A percentile compares a stretch with the other conserved stretches of the same genome.
phyloP scores from a whole-genome alignment of 2,113 vertebrate species.

The Macquaria australasica region DNA sequence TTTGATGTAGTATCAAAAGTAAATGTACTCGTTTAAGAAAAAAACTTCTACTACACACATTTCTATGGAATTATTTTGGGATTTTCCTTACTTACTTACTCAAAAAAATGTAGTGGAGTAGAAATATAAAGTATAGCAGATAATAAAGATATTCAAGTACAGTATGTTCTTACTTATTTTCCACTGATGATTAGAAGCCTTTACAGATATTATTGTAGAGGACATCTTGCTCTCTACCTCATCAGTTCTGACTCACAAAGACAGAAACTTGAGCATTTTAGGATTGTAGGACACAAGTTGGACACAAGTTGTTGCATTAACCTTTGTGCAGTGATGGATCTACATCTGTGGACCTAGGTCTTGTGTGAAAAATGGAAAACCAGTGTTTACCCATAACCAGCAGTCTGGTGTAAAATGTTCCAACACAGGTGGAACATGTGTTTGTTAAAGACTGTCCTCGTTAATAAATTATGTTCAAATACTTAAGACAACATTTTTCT shows the following conservation, averaged over 20 bases:
- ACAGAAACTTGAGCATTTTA: no score
- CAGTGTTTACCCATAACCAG: no score
- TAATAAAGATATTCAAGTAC: background rate
- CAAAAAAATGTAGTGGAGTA: no score
- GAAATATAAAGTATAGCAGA: background rate
- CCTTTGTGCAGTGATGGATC: background rate
- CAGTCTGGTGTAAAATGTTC: background rate
- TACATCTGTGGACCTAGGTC: background rate
- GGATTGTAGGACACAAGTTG: background rate
- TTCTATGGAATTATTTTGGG: no score
- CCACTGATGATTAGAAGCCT: no score
- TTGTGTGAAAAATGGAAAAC: no score
- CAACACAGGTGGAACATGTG: background rate
- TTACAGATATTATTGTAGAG: no score
- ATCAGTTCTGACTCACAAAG: no score
- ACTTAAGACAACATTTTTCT: background rate
- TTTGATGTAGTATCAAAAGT: no score
- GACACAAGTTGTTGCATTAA: constrained; percentile 1
- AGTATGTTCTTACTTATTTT: background rate
- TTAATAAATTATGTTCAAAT: background rate
- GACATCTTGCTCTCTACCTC: no score
- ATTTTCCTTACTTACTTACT: background rate
- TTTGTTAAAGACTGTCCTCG: background rate
- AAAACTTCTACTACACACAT: no score
- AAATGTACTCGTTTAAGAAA: no score